Conservation (phyloP, 92 coral and sea anemone species). For the Epizoanthus scotinus region DNA sequence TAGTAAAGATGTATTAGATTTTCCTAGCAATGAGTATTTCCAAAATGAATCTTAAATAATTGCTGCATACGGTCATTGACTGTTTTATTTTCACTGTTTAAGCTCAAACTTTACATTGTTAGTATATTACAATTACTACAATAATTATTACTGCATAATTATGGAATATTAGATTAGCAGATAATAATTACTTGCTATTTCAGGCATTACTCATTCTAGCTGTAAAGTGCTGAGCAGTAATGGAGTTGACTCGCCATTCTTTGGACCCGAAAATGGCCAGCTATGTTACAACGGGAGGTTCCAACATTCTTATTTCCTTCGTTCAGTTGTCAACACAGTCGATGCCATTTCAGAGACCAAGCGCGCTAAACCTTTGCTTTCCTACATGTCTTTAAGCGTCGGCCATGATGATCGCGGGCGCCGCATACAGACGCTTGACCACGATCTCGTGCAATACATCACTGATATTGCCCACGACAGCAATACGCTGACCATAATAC, state of each 20-base stretch:
- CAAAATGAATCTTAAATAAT: too few relatives aligned
- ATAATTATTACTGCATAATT: too few relatives aligned
- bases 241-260: conserved; percentile 60
- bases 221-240: conserved; percentile 62
- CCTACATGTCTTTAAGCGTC: conserved; percentile 73
- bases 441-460: conserved; percentile 56
- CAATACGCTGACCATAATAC: conserved; percentile 72
- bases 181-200: conserved; percentile 8
- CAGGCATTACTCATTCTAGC: conserved; percentile 91
- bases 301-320: conserved; percentile 76
- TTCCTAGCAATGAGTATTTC: too few relatives aligned
- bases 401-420: conserved; percentile 76
- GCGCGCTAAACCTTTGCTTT: conserved; percentile 62
- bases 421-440: conserved; percentile 74
- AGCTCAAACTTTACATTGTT: too few relatives aligned
- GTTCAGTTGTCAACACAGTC: conserved; percentile 44
- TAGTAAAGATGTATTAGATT: too few relatives aligned
- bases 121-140: too few relatives aligned
- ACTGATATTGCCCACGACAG: conserved; percentile 52
- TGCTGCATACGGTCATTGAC: too few relatives aligned
- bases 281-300: conserved; percentile 88
- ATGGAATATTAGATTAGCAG: too few relatives aligned
- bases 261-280: conserved; percentile 65
- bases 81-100: too few relatives aligned
- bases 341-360: conserved; percentile 47